phyloP scores from a whole-genome alignment of 2,797 vertebrate genomes.

The Aldrovandia affinis region DNA sequence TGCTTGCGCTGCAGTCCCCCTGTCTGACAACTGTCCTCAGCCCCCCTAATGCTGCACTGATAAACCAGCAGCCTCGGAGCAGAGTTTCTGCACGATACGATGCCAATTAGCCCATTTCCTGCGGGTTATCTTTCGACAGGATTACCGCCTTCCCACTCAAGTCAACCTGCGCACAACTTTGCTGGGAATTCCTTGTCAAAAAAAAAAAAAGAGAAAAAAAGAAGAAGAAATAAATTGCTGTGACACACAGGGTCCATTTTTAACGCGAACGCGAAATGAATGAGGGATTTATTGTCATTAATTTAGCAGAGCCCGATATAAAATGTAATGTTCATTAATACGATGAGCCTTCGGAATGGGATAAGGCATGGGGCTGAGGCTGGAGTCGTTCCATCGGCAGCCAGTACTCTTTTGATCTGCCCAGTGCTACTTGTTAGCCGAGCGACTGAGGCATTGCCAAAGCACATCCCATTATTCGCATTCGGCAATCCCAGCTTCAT shows the following conservation, averaged over 20 bases:
- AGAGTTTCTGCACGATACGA: no score
- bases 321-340: background rate
- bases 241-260: background rate
- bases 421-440: background rate
- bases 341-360: background rate
- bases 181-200: background rate
- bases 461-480: background rate
- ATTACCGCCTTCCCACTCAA: background rate
- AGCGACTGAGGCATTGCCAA: slow-evolving; percentile 8
- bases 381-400: background rate
- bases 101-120: background rate
- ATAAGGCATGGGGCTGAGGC: background rate
- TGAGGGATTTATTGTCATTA: background rate
- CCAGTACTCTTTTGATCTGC: background rate
- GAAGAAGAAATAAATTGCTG: slow-evolving; percentile 18
- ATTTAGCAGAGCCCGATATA: background rate
- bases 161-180: background rate
- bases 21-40: background rate
- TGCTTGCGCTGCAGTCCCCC: background rate
- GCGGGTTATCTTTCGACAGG: background rate
- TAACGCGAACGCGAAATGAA: background rate
- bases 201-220: slow-evolving; percentile 27
- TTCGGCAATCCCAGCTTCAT: slow-evolving; percentile 2
- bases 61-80: background rate
- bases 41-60: no score